These are phyloP conservation scores for Anisognathus igniventris DNA, from an alignment of 2,797 vertebrate species.

Conservation along the genomic window DNA sequence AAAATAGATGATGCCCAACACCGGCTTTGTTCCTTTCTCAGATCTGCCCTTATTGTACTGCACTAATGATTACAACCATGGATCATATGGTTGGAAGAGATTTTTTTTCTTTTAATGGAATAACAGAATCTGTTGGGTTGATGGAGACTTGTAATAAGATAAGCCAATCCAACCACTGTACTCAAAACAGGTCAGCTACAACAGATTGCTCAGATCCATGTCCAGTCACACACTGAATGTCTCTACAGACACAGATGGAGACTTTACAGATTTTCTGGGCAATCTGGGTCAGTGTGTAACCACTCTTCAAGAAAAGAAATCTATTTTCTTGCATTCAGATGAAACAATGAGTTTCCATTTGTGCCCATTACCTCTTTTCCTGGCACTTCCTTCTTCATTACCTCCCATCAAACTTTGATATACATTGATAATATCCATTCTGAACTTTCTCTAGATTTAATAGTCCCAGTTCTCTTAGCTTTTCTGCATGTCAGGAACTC, in stretches of 20 bases:
- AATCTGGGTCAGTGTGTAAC: background rate
- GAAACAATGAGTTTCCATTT: background rate
- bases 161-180: background rate
- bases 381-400: background rate
- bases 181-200: background rate
- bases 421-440: background rate
- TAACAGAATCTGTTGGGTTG: background rate
- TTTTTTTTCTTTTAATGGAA: background rate
- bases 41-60: background rate
- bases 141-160: background rate
- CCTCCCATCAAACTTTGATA: background rate
- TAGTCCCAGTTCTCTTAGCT: background rate
- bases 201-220: background rate
- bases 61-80: background rate
- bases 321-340: background rate
- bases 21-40: background rate
- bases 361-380: background rate
- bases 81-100: background rate
- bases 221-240: background rate
- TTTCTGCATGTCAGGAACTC: background rate
- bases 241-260: background rate
- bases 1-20: background rate
- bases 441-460: background rate
- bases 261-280: background rate
- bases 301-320: background rate